phyloP scores from a whole-genome alignment of 2,888 invertebrate species.

The Drosophila hawaiiensis region DNA sequence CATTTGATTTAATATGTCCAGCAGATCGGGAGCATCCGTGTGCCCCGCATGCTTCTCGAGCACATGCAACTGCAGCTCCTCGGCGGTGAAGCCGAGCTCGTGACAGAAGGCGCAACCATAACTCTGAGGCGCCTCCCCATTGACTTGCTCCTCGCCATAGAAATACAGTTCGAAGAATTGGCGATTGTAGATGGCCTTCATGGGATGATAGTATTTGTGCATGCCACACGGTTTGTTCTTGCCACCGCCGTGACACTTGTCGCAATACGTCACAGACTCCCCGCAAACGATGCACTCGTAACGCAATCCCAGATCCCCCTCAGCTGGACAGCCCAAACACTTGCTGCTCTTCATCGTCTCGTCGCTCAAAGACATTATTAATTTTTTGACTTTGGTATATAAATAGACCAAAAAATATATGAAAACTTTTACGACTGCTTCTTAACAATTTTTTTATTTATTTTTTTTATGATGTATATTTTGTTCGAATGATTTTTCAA shows the following conservation, averaged over 20 bases:
- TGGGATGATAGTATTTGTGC: conserved; percentile 67
- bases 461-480: not conserved
- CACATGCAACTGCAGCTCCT: conserved; percentile 48
- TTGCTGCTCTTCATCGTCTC: not conserved
- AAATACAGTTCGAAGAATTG: conserved; percentile 46
- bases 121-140: conserved; percentile 60
- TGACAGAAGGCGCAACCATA: conserved; percentile 57
- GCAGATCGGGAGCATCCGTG: conserved; percentile 36
- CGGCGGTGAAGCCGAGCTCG: conserved; percentile 42
- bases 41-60: conserved; percentile 40
- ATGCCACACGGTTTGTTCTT: conserved; percentile 19
- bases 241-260: conserved; percentile 39
- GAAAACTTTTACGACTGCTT: not conserved
- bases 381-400: not conserved
- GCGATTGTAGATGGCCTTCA: conserved; percentile 55
- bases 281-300: conserved; percentile 62
- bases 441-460: not conserved
- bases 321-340: conserved; percentile 37
- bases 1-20: conserved; percentile 49
- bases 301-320: conserved; percentile 35
- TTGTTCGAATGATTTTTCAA: not conserved
- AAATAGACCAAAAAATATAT: not conserved
- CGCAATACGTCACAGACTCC: conserved; percentile 49
- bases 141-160: conserved; percentile 45
- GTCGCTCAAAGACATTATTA: conserved; percentile 13